These are phyloP conservation scores for Cheiracanthium punctorium DNA, from an alignment of 2,888 invertebrate species.

Conservation along the genomic window DNA sequence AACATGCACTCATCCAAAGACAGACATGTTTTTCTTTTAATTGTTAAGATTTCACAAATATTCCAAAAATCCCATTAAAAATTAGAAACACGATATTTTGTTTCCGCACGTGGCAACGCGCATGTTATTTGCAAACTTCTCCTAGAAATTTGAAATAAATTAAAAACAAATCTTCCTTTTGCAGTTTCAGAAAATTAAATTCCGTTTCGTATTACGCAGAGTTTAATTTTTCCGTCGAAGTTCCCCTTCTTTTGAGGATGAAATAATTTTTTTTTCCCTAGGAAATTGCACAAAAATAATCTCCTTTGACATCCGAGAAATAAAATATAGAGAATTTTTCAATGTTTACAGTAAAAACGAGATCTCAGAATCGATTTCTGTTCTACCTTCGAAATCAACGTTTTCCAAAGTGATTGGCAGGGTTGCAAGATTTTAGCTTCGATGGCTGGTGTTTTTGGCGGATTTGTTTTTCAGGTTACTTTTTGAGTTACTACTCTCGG, in stretches of 20 bases:
- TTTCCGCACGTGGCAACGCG: neutral
- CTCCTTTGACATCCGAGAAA: slow-evolving; percentile 22
- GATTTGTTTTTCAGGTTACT: too few relatives aligned
- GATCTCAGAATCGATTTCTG: slow-evolving; percentile 46
- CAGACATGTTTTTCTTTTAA: neutral
- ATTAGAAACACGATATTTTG: neutral
- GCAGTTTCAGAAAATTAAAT: slow-evolving; percentile 10
- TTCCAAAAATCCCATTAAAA: neutral
- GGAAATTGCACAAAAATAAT: neutral
- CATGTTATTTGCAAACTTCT: slow-evolving; percentile 9
- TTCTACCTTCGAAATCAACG: slow-evolving; percentile 57
- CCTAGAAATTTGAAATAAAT: neutral
- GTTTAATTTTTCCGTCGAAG: slow-evolving; percentile 1
- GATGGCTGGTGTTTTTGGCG: too few relatives aligned
- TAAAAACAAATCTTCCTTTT: neutral
- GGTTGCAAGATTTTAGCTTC: too few relatives aligned
- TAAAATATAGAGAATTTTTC: slow-evolving; percentile 61
- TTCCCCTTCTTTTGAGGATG: neutral
- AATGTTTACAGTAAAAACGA: slow-evolving; percentile 67
- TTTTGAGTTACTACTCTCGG: too few relatives aligned
- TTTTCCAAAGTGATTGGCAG: slow-evolving; percentile 27
- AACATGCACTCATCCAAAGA: too few relatives aligned
- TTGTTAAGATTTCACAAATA: neutral
- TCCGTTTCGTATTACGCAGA: neutral
- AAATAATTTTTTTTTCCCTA: too few relatives aligned